Percentiles rank a stretch among this genome's conserved stretches.
Evolutionary conservation across 2,797 vertebrate species (phyloP).

Genomic region (Agapornis canus): DNA sequence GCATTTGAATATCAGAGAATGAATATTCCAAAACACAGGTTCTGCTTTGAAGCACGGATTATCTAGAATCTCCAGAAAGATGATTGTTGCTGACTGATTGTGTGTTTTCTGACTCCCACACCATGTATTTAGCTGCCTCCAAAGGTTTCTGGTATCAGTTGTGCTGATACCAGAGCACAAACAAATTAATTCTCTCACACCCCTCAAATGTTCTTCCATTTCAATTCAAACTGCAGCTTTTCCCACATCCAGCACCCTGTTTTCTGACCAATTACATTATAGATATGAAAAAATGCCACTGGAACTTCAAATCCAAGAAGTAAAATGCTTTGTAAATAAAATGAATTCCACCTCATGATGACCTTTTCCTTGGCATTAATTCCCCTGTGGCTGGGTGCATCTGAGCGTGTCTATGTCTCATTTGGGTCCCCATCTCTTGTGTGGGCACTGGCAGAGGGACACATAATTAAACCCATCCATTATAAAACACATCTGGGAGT

Average conservation of each 20-base stretch:
- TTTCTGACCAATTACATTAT: background rate
- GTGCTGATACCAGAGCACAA: background rate
- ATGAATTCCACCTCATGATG: background rate
- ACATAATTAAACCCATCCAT: background rate
- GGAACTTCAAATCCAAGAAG: background rate
- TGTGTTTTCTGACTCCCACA: background rate
- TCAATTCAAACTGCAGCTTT: background rate
- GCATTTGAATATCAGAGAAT: slow-evolving; percentile 39
- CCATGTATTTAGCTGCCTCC: slow-evolving; percentile 22
- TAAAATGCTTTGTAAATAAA: background rate
- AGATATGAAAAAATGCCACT: background rate
- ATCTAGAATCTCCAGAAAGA: slow-evolving; percentile 63
- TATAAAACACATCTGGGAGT: background rate
- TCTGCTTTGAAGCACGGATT: slow-evolving; percentile 47
- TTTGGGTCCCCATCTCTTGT: background rate
- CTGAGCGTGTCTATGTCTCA: background rate
- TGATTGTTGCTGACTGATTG: slow-evolving; percentile 15
- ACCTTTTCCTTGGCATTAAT: background rate
- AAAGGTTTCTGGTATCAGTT: slow-evolving; percentile 29
- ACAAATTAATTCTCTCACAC: background rate
- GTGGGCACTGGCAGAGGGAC: background rate
- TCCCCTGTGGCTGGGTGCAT: rapidly evolving
- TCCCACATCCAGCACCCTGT: background rate
- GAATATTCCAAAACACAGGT: slow-evolving; percentile 48
- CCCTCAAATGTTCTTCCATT: background rate